These are phyloP conservation scores for Lepidostoma basale DNA, from an alignment of 1,140 invertebrate genomes.

Conservation along the genomic window DNA sequence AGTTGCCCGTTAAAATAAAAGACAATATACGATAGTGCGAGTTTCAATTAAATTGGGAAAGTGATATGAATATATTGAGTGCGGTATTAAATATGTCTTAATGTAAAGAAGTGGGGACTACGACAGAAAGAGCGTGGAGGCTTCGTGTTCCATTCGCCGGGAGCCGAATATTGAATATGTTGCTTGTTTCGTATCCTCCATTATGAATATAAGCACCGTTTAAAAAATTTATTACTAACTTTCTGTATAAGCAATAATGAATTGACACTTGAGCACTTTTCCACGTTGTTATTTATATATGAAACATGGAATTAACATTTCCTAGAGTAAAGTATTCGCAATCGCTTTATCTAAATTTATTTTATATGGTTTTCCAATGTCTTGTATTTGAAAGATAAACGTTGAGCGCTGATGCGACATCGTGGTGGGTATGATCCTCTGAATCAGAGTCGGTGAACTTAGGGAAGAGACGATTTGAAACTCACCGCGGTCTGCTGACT, in stretches of 20 bases:
- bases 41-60: constrained; percentile 24
- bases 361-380: neutral
- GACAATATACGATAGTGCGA: constrained; percentile 22
- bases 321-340: constrained; percentile 15
- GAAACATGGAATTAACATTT: constrained; percentile 20
- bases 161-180: neutral
- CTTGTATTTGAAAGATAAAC: too few species aligned
- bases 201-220: constrained; percentile 23
- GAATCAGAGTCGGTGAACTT: too few species aligned
- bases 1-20: constrained; percentile 25
- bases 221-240: constrained; percentile 19
- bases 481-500: too few species aligned
- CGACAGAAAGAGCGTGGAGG: neutral
- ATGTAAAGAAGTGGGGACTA: neutral
- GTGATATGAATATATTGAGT: constrained; percentile 1
- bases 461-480: too few species aligned
- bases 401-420: too few species aligned
- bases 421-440: too few species aligned
- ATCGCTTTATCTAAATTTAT: neutral
- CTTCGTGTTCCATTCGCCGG: neutral
- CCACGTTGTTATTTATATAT: constrained; percentile 20
- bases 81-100: neutral
- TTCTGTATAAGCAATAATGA: constrained; percentile 25
- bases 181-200: constrained; percentile 12
- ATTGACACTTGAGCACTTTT: constrained; percentile 23